Conservation (phyloP, 2,113 vertebrate genomes). For the Oplegnathus fasciatus region DNA sequence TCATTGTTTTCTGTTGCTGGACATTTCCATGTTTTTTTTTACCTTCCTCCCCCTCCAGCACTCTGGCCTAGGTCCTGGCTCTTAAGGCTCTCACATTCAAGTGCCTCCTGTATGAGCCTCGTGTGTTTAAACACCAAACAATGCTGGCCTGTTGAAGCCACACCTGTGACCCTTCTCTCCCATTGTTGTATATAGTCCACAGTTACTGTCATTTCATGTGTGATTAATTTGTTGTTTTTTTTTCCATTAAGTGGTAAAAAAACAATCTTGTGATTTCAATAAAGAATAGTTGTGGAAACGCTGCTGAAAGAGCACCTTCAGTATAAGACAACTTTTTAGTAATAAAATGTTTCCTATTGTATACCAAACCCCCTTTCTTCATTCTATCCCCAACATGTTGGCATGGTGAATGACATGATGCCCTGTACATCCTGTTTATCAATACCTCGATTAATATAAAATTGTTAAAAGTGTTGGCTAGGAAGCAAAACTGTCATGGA, state of each 20-base stretch:
- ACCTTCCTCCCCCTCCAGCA: constrained; percentile 37
- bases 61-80: constrained; percentile 65
- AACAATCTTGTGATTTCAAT: constrained; percentile 81
- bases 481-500: background rate
- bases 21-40: constrained; percentile 32
- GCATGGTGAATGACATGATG: too few relatives aligned
- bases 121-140: constrained; percentile 67
- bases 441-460: background rate
- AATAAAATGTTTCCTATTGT: constrained; percentile 85
- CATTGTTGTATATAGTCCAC: constrained; percentile 79
- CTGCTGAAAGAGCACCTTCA: constrained; percentile 77
- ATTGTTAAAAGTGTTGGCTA: background rate
- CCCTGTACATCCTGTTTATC: background rate
- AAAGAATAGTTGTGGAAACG: constrained; percentile 82
- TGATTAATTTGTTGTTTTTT: constrained; percentile 61
- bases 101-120: constrained; percentile 80
- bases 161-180: constrained; percentile 46
- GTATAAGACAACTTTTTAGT: constrained; percentile 82
- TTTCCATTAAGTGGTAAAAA: constrained; percentile 72
- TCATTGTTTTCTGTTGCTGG: constrained; percentile 53
- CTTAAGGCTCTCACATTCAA: constrained; percentile 80
- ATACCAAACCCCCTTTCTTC: constrained; percentile 55
- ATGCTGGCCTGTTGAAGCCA: constrained; percentile 60
- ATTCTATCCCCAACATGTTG: constrained; percentile 24
- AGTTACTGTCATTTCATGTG: constrained; percentile 74